Conservation (phyloP, 2,888 invertebrate genomes). For the Stratiomys singularior region DNA sequence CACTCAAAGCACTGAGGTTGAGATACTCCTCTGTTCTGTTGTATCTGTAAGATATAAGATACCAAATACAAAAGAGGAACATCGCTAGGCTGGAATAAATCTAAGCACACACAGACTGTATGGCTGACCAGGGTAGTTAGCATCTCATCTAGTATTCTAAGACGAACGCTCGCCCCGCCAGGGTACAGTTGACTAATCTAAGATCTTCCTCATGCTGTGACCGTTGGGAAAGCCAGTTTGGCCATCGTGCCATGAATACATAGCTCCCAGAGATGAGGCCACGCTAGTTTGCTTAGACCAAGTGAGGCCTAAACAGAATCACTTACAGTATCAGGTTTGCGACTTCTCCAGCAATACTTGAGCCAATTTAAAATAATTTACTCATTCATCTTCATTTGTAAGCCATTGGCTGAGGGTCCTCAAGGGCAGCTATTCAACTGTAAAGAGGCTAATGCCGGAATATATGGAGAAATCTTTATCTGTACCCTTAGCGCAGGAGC, state of each 20-base stretch:
- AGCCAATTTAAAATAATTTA: conserved; percentile 52
- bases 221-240: conserved; percentile 37
- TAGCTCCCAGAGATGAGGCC: neutral
- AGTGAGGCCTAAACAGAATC: conserved; percentile 20
- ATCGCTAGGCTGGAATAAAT: conserved; percentile 21
- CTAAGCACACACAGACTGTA: conserved; percentile 21
- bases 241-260: neutral
- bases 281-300: neutral
- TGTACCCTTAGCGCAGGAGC: neutral
- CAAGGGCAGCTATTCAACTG: conserved; percentile 36
- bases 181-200: conserved; percentile 35
- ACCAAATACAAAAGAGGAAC: neutral
- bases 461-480: neutral
- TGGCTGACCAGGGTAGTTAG: conserved; percentile 33
- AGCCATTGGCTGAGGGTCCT: conserved; percentile 23
- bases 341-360: conserved; percentile 24
- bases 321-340: conserved; percentile 24
- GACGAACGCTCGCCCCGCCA: conserved; percentile 25
- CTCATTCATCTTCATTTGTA: conserved; percentile 52
- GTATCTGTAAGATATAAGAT: neutral
- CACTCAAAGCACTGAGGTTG: neutral
- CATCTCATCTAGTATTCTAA: conserved; percentile 37
- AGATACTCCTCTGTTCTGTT: too few relatives aligned
- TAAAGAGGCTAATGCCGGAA: conserved; percentile 11
- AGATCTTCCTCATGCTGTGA: conserved; percentile 34